These are phyloP conservation scores for Chelonoidis abingdonii DNA, from an alignment of 2,113 vertebrate species.

Conservation along the genomic window DNA sequence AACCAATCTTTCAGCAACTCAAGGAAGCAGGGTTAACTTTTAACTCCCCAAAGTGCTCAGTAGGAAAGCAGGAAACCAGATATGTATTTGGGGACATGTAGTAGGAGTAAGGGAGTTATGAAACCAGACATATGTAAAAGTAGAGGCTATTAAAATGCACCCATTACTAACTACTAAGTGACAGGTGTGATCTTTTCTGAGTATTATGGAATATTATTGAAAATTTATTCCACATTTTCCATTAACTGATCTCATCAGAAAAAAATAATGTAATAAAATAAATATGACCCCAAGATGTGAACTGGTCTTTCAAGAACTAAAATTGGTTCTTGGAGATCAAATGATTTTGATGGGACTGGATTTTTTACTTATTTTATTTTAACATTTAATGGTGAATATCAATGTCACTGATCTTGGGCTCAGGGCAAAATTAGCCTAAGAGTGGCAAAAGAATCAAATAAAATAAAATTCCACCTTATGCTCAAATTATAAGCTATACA, in stretches of 20 bases:
- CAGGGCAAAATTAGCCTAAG: conserved; percentile 40
- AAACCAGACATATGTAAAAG: conserved; percentile 51
- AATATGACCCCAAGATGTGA: conserved; percentile 48
- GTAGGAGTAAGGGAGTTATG: conserved; percentile 41
- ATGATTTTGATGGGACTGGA: conserved; percentile 24
- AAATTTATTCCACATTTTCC: conserved; percentile 51
- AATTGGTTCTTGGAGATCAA: conserved; percentile 66
- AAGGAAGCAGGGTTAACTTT: conserved; percentile 60
- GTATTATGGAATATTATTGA: not conserved
- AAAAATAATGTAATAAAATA: conserved; percentile 72
- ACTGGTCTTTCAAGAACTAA: conserved; percentile 54
- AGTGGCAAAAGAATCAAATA: no score
- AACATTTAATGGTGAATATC: not conserved
- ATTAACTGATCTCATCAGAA: conserved; percentile 70
- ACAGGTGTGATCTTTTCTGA: conserved; percentile 60
- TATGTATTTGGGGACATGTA: not conserved
- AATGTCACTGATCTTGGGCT: conserved; percentile 30
- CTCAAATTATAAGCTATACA: not conserved
- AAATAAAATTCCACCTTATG: not conserved
- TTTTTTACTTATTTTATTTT: conserved; percentile 23
- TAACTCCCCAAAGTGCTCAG: conserved; percentile 37
- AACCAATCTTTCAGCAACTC: conserved; percentile 65
- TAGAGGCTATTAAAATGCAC: conserved; percentile 24
- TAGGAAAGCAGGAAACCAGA: conserved; percentile 47
- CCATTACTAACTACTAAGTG: conserved; percentile 44